A percentile compares a stretch with the other conserved stretches of the same genome.
These are phyloP conservation scores for Jaculus jaculus DNA, from an alignment of 2,113 vertebrate species.

Conservation along the genomic window DNA sequence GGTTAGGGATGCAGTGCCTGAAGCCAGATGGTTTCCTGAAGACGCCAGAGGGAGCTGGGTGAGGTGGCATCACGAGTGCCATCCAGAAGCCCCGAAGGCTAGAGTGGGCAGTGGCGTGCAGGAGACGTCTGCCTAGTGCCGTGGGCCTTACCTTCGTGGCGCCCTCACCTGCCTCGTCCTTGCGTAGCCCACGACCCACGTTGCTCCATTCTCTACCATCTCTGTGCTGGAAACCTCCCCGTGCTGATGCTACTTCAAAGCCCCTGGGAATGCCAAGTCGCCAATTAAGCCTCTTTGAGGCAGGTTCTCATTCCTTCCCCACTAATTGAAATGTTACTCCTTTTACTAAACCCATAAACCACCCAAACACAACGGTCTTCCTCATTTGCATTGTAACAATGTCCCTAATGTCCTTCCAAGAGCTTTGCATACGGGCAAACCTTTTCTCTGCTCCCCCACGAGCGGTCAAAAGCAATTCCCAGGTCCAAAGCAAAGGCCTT, in stretches of 20 bases:
- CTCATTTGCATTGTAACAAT: conserved; percentile 86
- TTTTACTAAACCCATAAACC: conserved; percentile 84
- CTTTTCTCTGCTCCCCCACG: conserved; percentile 82
- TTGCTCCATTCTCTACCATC: conserved; percentile 12
- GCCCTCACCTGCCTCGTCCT: neutral
- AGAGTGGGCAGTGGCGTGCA: neutral
- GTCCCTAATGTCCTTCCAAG: conserved; percentile 78
- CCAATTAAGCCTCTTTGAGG: conserved; percentile 82
- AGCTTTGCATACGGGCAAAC: conserved; percentile 72
- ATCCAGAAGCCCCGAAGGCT: neutral
- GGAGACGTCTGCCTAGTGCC: neutral
- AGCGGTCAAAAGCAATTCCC: conserved; percentile 80
- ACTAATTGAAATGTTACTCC: conserved; percentile 84
- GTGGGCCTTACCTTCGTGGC: neutral
- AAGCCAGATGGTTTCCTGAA: neutral
- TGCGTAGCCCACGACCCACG: neutral
- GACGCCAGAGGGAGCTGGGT: neutral
- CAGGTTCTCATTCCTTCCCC: conserved; percentile 84
- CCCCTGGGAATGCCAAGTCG: conserved; percentile 83
- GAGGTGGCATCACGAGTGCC: neutral
- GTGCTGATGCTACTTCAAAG: conserved; percentile 70
- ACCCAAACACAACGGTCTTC: conserved; percentile 71
- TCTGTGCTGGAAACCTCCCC: conserved; percentile 51
- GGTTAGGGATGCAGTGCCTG: neutral
- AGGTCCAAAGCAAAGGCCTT: conserved; percentile 72